Percentiles rank a stretch among this genome's conserved stretches.
These are phyloP conservation scores for Xestia rhomboidea DNA, from an alignment of 2,888 invertebrate species.

Conservation along the genomic window DNA sequence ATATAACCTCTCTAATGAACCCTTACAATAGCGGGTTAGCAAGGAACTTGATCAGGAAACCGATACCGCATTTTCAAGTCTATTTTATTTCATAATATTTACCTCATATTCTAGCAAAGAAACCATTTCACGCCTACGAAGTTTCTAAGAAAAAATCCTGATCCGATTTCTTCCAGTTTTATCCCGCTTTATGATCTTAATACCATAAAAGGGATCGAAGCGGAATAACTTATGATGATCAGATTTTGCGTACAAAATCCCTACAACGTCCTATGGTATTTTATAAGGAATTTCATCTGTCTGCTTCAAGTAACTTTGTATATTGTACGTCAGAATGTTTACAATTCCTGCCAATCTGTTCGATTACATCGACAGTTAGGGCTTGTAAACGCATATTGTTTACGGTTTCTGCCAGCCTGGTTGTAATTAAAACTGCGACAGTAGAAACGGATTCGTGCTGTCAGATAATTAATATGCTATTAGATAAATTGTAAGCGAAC, in stretches of 20 bases:
- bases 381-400: constrained; percentile 43
- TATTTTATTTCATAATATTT: constrained; percentile 45
- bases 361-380: constrained; percentile 27
- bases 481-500: constrained; percentile 52
- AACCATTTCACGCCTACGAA: constrained; percentile 47
- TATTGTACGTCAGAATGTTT: constrained; percentile 25
- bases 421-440: constrained; percentile 42
- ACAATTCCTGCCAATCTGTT: constrained; percentile 43
- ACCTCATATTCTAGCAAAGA: constrained; percentile 24
- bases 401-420: constrained; percentile 22
- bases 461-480: constrained; percentile 46
- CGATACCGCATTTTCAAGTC: constrained; percentile 26
- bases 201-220: constrained; percentile 66
- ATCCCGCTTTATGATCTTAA: constrained; percentile 69
- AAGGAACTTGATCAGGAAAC: constrained; percentile 41
- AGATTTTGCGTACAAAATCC: constrained; percentile 64
- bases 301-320: constrained; percentile 21
- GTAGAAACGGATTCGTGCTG: constrained; percentile 40
- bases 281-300: constrained; percentile 36
- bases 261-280: constrained; percentile 36
- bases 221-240: constrained; percentile 68
- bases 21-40: constrained; percentile 18
- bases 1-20: constrained; percentile 40
- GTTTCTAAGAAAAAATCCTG: constrained; percentile 46
- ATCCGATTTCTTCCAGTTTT: constrained; percentile 61